Percentiles rank a stretch among this genome's conserved stretches.
Conservation (phyloP, 2,888 invertebrate genomes). For the Cosmopolites sordidus region DNA sequence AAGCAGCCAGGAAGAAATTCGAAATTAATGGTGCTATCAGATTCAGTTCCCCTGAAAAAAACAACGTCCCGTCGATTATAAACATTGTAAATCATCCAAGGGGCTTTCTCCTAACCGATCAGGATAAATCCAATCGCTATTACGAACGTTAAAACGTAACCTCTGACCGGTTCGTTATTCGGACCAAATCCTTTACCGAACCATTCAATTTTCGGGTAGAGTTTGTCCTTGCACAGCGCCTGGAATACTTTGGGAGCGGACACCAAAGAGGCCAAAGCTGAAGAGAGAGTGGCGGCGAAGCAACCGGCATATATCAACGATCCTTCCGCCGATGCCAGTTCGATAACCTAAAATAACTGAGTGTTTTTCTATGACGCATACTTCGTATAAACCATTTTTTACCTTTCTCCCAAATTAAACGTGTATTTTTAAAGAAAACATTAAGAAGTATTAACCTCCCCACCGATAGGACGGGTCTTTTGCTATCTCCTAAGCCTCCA, state of each 20-base stretch:
- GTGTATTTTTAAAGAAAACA: too few relatives aligned
- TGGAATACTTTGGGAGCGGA: slow-evolving; percentile 94
- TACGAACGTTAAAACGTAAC: slow-evolving; percentile 87
- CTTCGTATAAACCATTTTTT: too few relatives aligned
- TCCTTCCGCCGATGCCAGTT: slow-evolving; percentile 77
- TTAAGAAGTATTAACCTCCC: too few relatives aligned
- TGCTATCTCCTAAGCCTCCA: too few relatives aligned
- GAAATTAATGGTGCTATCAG: slow-evolving; percentile 88
- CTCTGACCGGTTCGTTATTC: slow-evolving; percentile 80
- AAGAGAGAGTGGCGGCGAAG: slow-evolving; percentile 94
- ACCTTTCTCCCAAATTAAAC: too few relatives aligned
- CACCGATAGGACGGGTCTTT: too few relatives aligned
- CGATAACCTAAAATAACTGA: slow-evolving; percentile 75
- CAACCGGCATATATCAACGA: slow-evolving; percentile 95
- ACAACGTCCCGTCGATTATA: not conserved
- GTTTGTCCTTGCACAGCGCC: slow-evolving; percentile 89
- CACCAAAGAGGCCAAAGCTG: slow-evolving; percentile 91
- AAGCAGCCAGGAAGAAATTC: slow-evolving; percentile 91
- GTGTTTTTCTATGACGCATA: slow-evolving; percentile 77
- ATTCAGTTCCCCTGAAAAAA: slow-evolving; percentile 69
- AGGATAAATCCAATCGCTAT: slow-evolving; percentile 82
- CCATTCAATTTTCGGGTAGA: slow-evolving; percentile 87
- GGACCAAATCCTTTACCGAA: slow-evolving; percentile 85
- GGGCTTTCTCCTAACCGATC: slow-evolving; percentile 60
- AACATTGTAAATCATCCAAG: not conserved